Evolutionary conservation across 2,888 invertebrate species (phyloP).

Genomic region (Linyphia triangularis): DNA sequence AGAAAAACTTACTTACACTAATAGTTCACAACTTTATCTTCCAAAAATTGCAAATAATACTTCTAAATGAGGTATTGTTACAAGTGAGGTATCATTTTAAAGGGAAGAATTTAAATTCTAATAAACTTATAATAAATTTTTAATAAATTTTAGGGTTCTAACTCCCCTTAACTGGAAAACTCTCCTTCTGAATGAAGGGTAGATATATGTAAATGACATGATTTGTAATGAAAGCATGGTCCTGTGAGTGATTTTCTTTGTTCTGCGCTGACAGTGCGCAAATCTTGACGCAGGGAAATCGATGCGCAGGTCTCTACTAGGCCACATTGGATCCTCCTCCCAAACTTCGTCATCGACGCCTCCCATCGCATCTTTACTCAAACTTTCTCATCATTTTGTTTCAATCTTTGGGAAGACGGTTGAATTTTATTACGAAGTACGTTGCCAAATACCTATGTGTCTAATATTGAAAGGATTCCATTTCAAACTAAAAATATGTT

Average conservation of each 20-base stretch:
- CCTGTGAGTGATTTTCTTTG: conserved; percentile 2
- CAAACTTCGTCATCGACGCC: conserved; percentile 2
- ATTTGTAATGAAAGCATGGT: not conserved
- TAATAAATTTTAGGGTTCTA: too few species aligned
- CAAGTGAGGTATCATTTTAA: too few species aligned
- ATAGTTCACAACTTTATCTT: too few species aligned
- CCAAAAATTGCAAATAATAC: too few species aligned
- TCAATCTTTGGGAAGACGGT: not conserved
- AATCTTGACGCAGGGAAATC: conserved; percentile 57
- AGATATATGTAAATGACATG: not conserved
- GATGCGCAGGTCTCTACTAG: conserved; percentile 43
- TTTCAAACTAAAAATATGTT: too few species aligned
- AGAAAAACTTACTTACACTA: too few species aligned
- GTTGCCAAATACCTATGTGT: too few species aligned
- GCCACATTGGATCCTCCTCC: conserved; percentile 38
- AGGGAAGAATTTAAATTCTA: too few species aligned
- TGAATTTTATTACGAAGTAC: too few species aligned
- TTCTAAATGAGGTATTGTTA: too few species aligned
- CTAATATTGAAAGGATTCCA: too few species aligned
- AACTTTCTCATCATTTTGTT: not conserved
- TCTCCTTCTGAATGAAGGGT: not conserved
- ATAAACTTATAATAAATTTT: too few species aligned
- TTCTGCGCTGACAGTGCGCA: conserved; percentile 38
- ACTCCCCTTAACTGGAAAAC: not conserved
- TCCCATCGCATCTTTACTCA: not conserved